Evolutionary conservation across 2,113 vertebrate genomes (phyloP), one percentile per base, ranked within the genome.

Genomic region (Calonectris borealis): DNA sequence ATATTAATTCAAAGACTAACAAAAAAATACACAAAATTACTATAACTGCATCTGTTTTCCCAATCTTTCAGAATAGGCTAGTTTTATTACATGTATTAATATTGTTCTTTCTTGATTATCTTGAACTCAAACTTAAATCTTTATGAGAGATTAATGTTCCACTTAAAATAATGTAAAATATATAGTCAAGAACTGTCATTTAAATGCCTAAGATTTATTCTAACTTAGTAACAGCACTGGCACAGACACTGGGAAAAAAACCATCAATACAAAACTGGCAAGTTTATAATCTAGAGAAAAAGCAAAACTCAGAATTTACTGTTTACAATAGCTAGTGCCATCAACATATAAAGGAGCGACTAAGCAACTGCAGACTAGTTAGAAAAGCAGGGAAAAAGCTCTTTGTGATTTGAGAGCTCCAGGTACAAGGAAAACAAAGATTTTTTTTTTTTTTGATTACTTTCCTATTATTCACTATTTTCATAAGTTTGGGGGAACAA

Each of bases 1-100:
- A 66, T 70, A 96, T 95, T 90, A 88, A 96, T 91, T 93, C 83
- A 55, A 78, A 95, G 42, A 85, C 46, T 91, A 97, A 97, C 32
- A 84, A 93, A 95, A 95, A 97, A 46, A 29, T 12, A 72, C 20
- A 66, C 16, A 80, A 65, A 87, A 93, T 89, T 6, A 84, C 9
- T 94, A 9, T 18, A 93, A 96, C 7, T 79, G 29, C 19, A 79
- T 66, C 75, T 72, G 17, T 64, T 94, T 94, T 54, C 65, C 40
- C 38, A 81, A 20, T 78, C 40, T 40, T 78, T 32, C 48, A 69
- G 52, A 66, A 60, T 8, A 87, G 31, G 6, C 7, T 9, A 76
- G 16, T 85, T 55, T 82, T 36, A 55, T 15, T 54, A 44, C 21
- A 55, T 60, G 19, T 10, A 89, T 62, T 86, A 76, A 54, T 9